phyloP scores from a whole-genome alignment of 2,113 vertebrate genomes.

The Phaetusa simplex region DNA sequence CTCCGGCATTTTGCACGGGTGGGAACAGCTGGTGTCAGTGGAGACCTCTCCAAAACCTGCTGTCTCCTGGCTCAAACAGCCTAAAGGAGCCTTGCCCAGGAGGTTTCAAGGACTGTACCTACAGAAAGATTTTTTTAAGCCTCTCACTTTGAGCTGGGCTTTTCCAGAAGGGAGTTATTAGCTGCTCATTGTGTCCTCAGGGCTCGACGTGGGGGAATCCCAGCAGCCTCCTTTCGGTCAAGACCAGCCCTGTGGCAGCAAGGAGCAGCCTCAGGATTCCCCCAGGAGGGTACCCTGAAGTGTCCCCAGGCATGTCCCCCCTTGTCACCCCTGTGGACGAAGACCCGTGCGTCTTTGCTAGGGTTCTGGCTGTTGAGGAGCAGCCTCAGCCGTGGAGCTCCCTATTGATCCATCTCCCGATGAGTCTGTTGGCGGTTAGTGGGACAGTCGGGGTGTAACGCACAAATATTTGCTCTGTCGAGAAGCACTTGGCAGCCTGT shows the following conservation, averaged over 20 bases:
- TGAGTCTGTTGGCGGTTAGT: neutral
- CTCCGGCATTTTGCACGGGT: neutral
- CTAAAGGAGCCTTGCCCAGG: neutral
- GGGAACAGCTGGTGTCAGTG: neutral
- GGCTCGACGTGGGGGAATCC: neutral
- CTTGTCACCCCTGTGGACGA: neutral
- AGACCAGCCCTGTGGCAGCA: neutral
- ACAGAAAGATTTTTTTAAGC: neutral
- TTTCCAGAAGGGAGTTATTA: neutral
- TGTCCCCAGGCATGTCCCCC: neutral
- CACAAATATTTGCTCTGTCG: neutral
- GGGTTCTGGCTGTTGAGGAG: neutral
- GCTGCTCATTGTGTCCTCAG: neutral
- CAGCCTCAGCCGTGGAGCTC: neutral
- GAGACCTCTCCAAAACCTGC: neutral
- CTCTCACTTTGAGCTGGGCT: neutral
- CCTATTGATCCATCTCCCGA: neutral
- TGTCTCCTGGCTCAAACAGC: neutral
- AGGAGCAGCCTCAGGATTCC: neutral
- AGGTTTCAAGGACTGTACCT: neutral
- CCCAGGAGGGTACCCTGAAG: neutral
- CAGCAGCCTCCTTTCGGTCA: neutral
- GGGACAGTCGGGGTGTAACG: neutral
- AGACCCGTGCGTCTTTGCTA: neutral
- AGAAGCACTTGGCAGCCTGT: neutral